Percentiles rank a stretch among this genome's conserved stretches.
Conservation (phyloP, 1,140 invertebrate genomes). For the Rhyzopertha dominica region DNA sequence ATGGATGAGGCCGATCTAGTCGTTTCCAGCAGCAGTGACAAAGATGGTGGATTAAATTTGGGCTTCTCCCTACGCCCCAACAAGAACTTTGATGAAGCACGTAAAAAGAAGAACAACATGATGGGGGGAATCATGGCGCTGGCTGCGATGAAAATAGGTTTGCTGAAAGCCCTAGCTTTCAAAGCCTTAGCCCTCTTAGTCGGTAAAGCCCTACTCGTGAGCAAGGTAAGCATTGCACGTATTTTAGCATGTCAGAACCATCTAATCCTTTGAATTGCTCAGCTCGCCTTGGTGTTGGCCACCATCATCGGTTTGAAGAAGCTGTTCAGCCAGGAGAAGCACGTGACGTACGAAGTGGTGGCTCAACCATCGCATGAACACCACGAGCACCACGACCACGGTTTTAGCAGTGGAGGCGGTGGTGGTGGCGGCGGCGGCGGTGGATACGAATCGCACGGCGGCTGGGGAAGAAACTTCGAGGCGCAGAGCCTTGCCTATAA, state of each 20-base stretch:
- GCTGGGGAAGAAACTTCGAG: constrained; percentile 44
- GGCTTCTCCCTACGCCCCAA: constrained; percentile 64
- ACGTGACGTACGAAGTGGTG: constrained; percentile 70
- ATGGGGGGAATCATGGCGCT: constrained; percentile 69
- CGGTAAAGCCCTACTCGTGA: constrained; percentile 75
- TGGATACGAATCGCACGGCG: constrained; percentile 57
- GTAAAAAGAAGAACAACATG: constrained; percentile 66
- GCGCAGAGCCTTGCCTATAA: constrained; percentile 62
- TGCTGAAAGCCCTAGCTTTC: constrained; percentile 71
- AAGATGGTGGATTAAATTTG: constrained; percentile 65
- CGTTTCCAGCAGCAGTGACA: constrained; percentile 61
- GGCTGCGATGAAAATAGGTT: constrained; percentile 70
- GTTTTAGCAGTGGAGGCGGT: constrained; percentile 37
- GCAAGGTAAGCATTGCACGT: constrained; percentile 55
- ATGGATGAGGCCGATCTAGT: constrained; percentile 72
- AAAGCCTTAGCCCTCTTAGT: constrained; percentile 76
- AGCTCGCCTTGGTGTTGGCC: constrained; percentile 69
- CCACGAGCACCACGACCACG: constrained; percentile 47
- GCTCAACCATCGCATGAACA: constrained; percentile 58
- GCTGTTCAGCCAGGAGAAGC: constrained; percentile 67
- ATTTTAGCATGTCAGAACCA: not conserved
- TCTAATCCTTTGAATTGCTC: constrained; percentile 21
- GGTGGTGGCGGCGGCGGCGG: constrained; percentile 52
- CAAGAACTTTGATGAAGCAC: constrained; percentile 51
- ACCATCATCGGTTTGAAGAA: constrained; percentile 78